phyloP scores from a whole-genome alignment of 2,888 invertebrate genomes.

The Agrotis segetum region DNA sequence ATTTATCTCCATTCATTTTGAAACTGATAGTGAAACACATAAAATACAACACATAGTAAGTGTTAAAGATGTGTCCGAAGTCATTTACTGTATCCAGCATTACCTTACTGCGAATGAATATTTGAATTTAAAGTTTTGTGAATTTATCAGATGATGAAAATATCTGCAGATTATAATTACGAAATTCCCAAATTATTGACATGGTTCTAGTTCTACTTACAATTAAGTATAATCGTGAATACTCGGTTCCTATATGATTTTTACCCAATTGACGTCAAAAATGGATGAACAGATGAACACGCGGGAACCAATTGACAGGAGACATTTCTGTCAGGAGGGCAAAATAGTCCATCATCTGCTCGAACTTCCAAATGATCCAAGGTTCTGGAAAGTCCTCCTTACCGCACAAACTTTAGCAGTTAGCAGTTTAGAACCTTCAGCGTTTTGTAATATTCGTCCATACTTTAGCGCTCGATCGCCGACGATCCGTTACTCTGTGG shows the following conservation, averaged over 20 bases:
- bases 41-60: conserved; percentile 8
- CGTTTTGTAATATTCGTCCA: conserved; percentile 7
- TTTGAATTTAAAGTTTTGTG: not conserved
- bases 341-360: not conserved
- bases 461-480: not conserved
- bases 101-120: not conserved
- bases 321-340: too few relatives aligned
- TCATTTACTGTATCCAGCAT: conserved; percentile 9
- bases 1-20: conserved; percentile 40
- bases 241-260: too few relatives aligned
- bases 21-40: conserved; percentile 39
- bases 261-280: not conserved
- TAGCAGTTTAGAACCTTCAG: not conserved
- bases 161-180: not conserved
- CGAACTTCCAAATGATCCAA: not conserved
- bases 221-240: too few relatives aligned
- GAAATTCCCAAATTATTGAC: too few relatives aligned
- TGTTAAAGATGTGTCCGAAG: conserved; percentile 13
- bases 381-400: not conserved
- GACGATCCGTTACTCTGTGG: conserved; percentile 24
- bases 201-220: too few relatives aligned
- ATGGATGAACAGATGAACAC: not conserved
- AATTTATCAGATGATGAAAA: not conserved
- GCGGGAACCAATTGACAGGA: not conserved
- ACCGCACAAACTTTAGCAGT: not conserved